These are phyloP conservation scores for Drosophila longiperda DNA, from an alignment of 2,888 invertebrate genomes.

Conservation along the genomic window DNA sequence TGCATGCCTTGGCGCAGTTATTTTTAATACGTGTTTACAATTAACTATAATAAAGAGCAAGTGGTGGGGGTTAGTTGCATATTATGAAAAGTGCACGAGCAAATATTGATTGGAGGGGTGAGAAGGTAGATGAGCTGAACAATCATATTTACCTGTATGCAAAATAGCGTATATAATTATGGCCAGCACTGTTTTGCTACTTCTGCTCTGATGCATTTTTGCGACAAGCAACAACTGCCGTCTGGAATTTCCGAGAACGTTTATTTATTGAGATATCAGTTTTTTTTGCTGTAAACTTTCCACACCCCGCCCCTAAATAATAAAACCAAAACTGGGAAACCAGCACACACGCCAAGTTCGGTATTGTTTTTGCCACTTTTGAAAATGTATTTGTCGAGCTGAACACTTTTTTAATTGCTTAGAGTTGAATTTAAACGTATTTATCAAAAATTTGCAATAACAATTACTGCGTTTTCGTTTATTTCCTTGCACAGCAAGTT, in stretches of 20 bases:
- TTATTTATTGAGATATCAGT: slow-evolving; percentile 43
- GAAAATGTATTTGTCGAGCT: slow-evolving; percentile 4
- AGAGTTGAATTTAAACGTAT: slow-evolving; percentile 9
- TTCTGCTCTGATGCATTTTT: slow-evolving; percentile 47
- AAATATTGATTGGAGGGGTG: slow-evolving; percentile 37
- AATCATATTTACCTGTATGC: slow-evolving; percentile 51
- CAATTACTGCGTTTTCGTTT: slow-evolving; percentile 69
- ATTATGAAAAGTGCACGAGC: slow-evolving; percentile 8
- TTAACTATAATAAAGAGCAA: slow-evolving; percentile 36
- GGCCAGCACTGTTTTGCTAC: slow-evolving; percentile 16
- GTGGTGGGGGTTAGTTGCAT: neutral
- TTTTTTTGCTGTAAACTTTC: slow-evolving; percentile 32
- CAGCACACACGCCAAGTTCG: slow-evolving; percentile 27
- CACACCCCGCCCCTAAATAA: slow-evolving; percentile 36
- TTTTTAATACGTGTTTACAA: slow-evolving; percentile 84
- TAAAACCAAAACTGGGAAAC: slow-evolving; percentile 47
- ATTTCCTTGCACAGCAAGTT: slow-evolving; percentile 50
- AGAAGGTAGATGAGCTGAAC: neutral
- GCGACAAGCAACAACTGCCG: slow-evolving; percentile 28
- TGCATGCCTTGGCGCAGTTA: slow-evolving; percentile 89
- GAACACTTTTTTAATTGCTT: slow-evolving; percentile 33
- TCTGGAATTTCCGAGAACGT: slow-evolving; percentile 47
- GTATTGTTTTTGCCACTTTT: slow-evolving; percentile 21
- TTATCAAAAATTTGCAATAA: slow-evolving; percentile 27
- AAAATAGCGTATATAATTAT: slow-evolving; percentile 47